Percentiles rank a stretch among this genome's conserved stretches.
Conservation (phyloP, 2,797 vertebrate species). For the Peromyscus attwateri region DNA sequence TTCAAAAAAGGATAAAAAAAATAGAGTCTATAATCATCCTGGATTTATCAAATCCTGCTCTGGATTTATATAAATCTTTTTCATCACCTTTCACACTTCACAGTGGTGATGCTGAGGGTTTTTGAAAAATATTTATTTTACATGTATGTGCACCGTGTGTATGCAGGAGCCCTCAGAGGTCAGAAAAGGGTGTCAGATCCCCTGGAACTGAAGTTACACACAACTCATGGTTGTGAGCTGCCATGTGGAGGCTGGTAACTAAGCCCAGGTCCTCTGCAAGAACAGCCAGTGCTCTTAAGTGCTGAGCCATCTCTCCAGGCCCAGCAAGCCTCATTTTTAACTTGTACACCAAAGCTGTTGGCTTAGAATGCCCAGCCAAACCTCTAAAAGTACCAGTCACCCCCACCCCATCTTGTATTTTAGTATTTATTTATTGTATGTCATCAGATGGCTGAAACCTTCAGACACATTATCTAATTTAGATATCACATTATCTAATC, state of each 20-base stretch:
- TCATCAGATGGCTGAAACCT: neutral
- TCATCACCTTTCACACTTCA: neutral
- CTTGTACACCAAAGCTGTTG: constrained; percentile 42
- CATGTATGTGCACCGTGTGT: neutral
- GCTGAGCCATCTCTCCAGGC: neutral
- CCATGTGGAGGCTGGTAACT: neutral
- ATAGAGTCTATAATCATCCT: neutral
- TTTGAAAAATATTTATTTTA: neutral
- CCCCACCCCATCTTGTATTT: neutral
- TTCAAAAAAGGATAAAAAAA: too few relatives aligned
- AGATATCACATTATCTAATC: neutral
- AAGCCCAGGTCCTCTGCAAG: neutral
- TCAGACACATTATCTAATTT: neutral
- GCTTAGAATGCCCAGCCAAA: neutral
- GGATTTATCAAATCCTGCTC: constrained; percentile 6
- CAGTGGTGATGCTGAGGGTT: neutral
- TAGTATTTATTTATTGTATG: neutral
- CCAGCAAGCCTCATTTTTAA: neutral
- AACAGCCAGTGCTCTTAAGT: neutral
- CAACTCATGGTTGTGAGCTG: neutral
- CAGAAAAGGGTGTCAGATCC: neutral
- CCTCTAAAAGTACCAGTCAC: constrained; percentile 32
- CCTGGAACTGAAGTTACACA: neutral
- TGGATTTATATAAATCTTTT: constrained; percentile 11
- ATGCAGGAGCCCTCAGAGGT: neutral